phyloP scores from a whole-genome alignment of 2,113 vertebrate species.

The Dendropsophus ebraccatus region DNA sequence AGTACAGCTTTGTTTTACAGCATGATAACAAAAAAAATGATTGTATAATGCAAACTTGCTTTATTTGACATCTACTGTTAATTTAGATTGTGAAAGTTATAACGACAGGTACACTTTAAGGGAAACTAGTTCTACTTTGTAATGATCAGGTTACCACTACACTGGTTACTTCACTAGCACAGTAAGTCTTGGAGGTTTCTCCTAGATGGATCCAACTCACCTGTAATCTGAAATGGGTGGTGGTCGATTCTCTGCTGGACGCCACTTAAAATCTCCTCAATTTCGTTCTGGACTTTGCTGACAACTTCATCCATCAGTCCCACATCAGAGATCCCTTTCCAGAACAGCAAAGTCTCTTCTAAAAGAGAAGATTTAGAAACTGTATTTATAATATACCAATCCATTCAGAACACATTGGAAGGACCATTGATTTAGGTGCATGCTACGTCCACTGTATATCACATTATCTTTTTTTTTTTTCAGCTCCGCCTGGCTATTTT shows the following conservation, averaged over 20 bases:
- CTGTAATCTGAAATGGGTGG: constrained; percentile 82
- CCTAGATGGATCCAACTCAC: constrained; percentile 67
- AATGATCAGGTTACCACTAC: too few species aligned
- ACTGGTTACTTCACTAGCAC: too few species aligned
- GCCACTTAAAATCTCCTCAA: constrained; percentile 83
- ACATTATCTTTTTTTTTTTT: too few species aligned
- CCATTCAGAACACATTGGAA: not conserved
- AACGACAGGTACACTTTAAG: too few species aligned
- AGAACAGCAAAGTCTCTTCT: constrained; percentile 89
- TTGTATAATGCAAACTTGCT: too few species aligned
- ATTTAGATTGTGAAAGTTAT: too few species aligned
- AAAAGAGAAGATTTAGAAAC: not conserved
- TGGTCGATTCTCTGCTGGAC: constrained; percentile 83
- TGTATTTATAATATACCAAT: not conserved
- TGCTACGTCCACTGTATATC: too few species aligned
- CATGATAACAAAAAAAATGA: too few species aligned
- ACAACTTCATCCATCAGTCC: constrained; percentile 92
- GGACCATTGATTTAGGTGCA: not conserved
- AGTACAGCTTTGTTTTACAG: too few species aligned
- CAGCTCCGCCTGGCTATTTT: too few species aligned
- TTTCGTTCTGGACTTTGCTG: constrained; percentile 88
- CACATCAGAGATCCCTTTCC: constrained; percentile 89
- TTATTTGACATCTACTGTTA: too few species aligned
- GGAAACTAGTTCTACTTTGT: too few species aligned
- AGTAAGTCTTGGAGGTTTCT: not conserved